Evolutionary conservation across 2,888 invertebrate species (phyloP).

Genomic region (Parnassius apollo): DNA sequence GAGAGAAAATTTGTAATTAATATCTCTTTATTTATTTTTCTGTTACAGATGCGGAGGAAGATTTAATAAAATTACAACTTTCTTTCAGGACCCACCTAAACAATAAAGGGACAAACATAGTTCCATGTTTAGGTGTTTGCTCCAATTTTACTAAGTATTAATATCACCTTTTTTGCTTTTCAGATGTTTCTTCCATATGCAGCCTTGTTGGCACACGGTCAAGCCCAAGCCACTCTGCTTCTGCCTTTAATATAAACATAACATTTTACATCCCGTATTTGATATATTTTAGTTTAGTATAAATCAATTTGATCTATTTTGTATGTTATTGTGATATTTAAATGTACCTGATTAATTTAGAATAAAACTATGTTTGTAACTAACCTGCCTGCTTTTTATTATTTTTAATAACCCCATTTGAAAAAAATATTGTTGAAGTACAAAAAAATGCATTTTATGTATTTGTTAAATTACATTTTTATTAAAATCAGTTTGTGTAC

Average conservation of each 20-base stretch:
- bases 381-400: neutral
- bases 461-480: conserved; percentile 16
- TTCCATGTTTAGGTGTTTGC: conserved; percentile 70
- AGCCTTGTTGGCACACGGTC: conserved; percentile 84
- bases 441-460: conserved; percentile 15
- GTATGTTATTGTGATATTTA: conserved; percentile 30
- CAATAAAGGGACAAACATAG: conserved; percentile 39
- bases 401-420: neutral
- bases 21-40: conserved; percentile 69
- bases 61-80: conserved; percentile 57
- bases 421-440: conserved; percentile 1
- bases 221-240: conserved; percentile 83
- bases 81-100: conserved; percentile 69
- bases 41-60: conserved; percentile 77
- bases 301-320: neutral
- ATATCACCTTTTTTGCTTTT: conserved; percentile 79
- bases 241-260: conserved; percentile 79
- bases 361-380: conserved; percentile 23
- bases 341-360: conserved; percentile 33
- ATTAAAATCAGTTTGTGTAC: conserved; percentile 7
- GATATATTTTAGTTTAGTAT: conserved; percentile 31
- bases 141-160: conserved; percentile 50
- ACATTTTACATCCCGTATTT: conserved; percentile 54
- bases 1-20: conserved; percentile 57
- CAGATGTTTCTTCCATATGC: conserved; percentile 78